Percentiles rank a stretch among this genome's conserved stretches.
Conservation (phyloP, 2,797 vertebrate species). For the Gymnothorax javanicus region DNA sequence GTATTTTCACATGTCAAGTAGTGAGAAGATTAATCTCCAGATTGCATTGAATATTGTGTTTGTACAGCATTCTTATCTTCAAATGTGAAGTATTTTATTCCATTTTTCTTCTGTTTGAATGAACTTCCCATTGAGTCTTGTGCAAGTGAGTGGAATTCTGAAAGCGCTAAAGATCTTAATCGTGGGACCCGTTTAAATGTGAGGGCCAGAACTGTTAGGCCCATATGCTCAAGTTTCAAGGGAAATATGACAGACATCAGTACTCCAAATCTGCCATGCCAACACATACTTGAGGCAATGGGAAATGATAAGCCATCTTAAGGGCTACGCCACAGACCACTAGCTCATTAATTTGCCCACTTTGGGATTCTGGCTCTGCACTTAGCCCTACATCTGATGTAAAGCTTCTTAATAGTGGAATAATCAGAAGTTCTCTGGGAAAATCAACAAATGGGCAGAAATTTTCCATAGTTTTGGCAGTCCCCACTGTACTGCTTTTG, state of each 20-base stretch:
- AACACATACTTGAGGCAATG: slow-evolving; percentile 27
- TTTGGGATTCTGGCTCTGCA: slow-evolving; percentile 4
- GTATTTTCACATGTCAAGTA: neutral
- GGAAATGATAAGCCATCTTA: slow-evolving; percentile 32
- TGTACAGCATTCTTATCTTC: neutral
- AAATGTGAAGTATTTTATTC: slow-evolving; percentile 21
- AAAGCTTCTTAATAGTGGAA: neutral
- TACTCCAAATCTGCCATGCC: slow-evolving; percentile 43
- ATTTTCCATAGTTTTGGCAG: slow-evolving; percentile 10
- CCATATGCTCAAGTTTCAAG: slow-evolving; percentile 44
- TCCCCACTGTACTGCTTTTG: neutral
- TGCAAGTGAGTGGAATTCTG: slow-evolving; percentile 47
- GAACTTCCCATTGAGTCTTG: slow-evolving; percentile 20
- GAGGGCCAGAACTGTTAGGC: slow-evolving; percentile 38
- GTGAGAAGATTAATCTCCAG: slow-evolving; percentile 26
- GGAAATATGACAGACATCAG: slow-evolving; percentile 49
- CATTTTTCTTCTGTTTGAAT: slow-evolving; percentile 4
- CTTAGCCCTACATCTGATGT: slow-evolving; percentile 2
- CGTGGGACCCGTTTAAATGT: slow-evolving; percentile 46
- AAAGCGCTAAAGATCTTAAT: slow-evolving; percentile 60
- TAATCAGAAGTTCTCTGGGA: neutral
- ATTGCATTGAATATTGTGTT: slow-evolving; percentile 5
- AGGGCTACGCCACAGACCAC: slow-evolving; percentile 27
- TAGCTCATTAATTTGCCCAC: slow-evolving; percentile 35
- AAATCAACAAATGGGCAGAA: neutral